phyloP scores from a whole-genome alignment of 2,113 vertebrate species.

The Brachionichthys hirsutus region DNA sequence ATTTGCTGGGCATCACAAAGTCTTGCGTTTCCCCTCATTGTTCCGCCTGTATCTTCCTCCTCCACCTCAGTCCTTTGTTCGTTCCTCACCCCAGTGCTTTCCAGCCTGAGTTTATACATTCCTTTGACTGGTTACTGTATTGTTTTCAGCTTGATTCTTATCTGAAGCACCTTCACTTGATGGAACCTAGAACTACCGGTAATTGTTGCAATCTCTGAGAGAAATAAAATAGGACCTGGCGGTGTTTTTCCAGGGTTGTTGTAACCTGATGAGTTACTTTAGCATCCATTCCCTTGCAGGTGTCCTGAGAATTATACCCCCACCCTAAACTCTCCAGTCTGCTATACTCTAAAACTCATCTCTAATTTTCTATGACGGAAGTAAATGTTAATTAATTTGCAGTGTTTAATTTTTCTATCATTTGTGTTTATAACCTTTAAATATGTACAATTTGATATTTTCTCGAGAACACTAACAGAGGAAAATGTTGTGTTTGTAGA shows the following conservation, averaged over 20 bases:
- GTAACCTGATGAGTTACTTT: slow-evolving; percentile 21
- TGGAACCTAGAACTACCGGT: too few species aligned
- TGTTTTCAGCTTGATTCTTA: slow-evolving; percentile 13
- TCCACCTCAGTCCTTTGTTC: too few species aligned
- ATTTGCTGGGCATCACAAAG: slow-evolving; percentile 20
- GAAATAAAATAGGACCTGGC: slow-evolving; percentile 11
- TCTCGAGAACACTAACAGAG: slow-evolving; percentile 50
- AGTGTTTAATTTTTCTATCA: slow-evolving; percentile 68
- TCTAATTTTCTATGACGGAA: slow-evolving; percentile 5
- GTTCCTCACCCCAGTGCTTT: neutral
- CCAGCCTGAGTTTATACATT: slow-evolving; percentile 9
- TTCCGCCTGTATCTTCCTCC: too few species aligned
- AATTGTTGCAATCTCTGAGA: neutral
- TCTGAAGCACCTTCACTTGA: slow-evolving; percentile 32
- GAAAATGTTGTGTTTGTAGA: slow-evolving; percentile 41
- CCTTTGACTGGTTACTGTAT: slow-evolving; percentile 7
- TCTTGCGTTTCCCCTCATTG: neutral
- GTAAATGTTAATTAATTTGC: slow-evolving; percentile 33
- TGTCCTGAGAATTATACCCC: slow-evolving; percentile 16
- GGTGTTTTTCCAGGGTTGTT: slow-evolving; percentile 11
- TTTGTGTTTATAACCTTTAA: slow-evolving; percentile 68
- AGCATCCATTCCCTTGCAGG: slow-evolving; percentile 28
- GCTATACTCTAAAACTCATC: slow-evolving; percentile 23
- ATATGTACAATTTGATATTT: slow-evolving; percentile 49
- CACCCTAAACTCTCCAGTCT: slow-evolving; percentile 17